A percentile compares a stretch with the other conserved stretches of the same genome.
Conservation (phyloP, 2,797 vertebrate genomes). For the Acanthiza pusilla region DNA sequence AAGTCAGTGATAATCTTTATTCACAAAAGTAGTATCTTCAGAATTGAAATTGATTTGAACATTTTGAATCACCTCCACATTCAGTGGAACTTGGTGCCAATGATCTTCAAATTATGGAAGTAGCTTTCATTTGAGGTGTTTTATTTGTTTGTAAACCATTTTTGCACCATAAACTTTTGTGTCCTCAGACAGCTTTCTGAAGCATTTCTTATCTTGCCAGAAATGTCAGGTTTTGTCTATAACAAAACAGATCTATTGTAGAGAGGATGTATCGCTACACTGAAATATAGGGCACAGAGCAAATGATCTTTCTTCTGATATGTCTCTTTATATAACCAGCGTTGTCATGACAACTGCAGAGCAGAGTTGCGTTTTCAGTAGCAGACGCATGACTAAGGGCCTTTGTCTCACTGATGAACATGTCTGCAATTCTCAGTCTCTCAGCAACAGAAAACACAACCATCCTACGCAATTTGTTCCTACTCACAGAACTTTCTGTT, state of each 20-base stretch:
- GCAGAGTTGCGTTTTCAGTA: background rate
- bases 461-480: slow-evolving; percentile 2
- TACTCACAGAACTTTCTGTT: background rate
- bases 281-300: slow-evolving; percentile 19
- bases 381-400: slow-evolving; percentile 20
- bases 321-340: slow-evolving; percentile 17
- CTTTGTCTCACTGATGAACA: slow-evolving; percentile 29
- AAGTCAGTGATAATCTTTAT: background rate
- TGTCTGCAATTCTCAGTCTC: background rate
- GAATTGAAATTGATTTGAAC: background rate
- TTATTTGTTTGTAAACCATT: background rate
- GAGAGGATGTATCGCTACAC: background rate
- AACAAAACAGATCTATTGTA: background rate
- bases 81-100: background rate
- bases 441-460: background rate
- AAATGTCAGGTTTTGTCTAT: background rate
- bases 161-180: background rate
- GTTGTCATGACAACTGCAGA: slow-evolving; percentile 57
- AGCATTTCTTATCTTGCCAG: background rate
- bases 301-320: slow-evolving; percentile 47
- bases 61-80: background rate
- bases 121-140: background rate
- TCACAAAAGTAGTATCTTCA: background rate
- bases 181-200: background rate
- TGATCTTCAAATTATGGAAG: background rate